phyloP scores from a whole-genome alignment of 2,113 vertebrate species.

The Muntiacus reevesi region DNA sequence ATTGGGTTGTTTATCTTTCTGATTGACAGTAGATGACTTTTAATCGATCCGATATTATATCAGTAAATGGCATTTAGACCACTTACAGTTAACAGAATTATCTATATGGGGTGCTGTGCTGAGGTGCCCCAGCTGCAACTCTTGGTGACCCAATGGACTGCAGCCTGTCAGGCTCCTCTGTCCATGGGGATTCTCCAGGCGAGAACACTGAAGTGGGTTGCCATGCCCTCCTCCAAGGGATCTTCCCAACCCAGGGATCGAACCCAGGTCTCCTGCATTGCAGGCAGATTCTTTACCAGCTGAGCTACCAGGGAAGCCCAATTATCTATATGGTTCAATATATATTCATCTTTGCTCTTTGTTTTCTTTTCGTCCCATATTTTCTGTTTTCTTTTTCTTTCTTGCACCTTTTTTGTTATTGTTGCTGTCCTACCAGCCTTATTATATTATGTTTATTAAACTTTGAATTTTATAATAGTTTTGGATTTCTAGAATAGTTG shows the following conservation, averaged over 20 bases:
- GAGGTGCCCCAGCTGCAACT: background rate
- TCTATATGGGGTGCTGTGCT: background rate
- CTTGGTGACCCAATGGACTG: background rate
- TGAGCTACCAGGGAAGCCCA: background rate
- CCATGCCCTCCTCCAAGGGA: background rate
- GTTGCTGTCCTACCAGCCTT: background rate
- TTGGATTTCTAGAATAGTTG: background rate
- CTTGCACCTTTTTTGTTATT: background rate
- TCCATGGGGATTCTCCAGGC: background rate
- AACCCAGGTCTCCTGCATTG: background rate
- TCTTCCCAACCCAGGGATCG: background rate
- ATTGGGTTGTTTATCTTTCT: background rate
- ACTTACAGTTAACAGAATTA: background rate
- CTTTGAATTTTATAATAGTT: background rate
- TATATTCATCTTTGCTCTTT: background rate
- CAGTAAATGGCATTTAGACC: background rate
- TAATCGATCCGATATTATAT: background rate
- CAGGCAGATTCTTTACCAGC: background rate
- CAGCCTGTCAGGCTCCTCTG: background rate
- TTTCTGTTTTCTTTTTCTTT: background rate
- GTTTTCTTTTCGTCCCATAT: background rate
- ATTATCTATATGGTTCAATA: rapidly evolving
- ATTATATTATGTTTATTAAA: background rate
- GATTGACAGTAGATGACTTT: background rate
- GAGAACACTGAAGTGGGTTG: background rate